Base-by-base conservation (phyloP, 1,140 invertebrate species). In the Gonatopus flavifemur region DNA sequence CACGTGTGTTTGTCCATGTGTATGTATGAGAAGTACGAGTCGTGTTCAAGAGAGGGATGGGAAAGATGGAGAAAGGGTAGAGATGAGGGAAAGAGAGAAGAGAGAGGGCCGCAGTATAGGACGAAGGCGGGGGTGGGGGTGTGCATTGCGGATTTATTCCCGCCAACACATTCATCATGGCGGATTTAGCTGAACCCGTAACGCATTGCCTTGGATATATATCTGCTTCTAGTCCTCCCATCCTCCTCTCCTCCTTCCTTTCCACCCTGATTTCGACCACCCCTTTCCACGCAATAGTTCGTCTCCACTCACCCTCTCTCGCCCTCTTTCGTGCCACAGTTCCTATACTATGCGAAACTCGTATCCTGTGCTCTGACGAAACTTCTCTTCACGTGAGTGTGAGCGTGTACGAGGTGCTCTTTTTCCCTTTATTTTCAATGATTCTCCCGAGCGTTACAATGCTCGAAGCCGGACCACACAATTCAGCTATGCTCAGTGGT, bases 81-180 rank as follows among this genome's bases (percentile, higher is more conserved):
- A 16, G 30, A 36, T 39, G 55, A 60, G 56, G 57, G 56, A 38
- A 33, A 43, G 55, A 38, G 36, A 57, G 58, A 51, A 54, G 52
- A 42, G 33, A 50, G 60, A 50, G 59, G 57, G 52, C 41, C 55
- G 35, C 12, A 43, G 57, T 10, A 36, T 39, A 19, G 58, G 47
- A 57, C 61, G 68, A 56, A 47, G 57, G 49, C 57, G 64, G 57
- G 53, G 40, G 69, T 67, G 73, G 72, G 74, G 76, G 76, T 77
- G 72, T 76, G 72, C 76, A 76, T 77, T 78, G 73, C 76, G 75
- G 76, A 77, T 77, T 78, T 78, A 77, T 78, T 78, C 76, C 74
- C 74, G 74, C 74, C 74, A 78, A 77, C 75, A 77, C 76, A 78
- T 78, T 78, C 74, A 78, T 78, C 76, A 78, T 77, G 76, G 76